These are phyloP conservation scores for Beaufortia kweichowensis DNA, from an alignment of 2,113 vertebrate species.

Conservation along the genomic window DNA sequence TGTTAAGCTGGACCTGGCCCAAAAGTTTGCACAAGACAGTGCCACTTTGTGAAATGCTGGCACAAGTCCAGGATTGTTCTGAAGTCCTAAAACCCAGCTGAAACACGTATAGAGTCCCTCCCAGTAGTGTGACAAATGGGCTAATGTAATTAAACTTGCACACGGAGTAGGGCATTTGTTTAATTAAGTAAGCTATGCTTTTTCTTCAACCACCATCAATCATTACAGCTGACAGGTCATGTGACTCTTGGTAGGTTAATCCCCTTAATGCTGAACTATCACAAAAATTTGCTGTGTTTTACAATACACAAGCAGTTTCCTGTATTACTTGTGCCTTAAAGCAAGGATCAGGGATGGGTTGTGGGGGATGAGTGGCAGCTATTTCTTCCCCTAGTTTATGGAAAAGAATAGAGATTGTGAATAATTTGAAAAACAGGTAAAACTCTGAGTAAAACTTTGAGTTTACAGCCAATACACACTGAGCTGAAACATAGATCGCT, in stretches of 20 bases:
- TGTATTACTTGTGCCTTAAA: too few relatives aligned
- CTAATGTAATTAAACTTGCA: slow-evolving; percentile 70
- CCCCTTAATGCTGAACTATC: slow-evolving; percentile 26
- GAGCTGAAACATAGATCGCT: too few relatives aligned
- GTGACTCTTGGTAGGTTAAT: slow-evolving; percentile 14
- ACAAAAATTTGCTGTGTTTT: neutral
- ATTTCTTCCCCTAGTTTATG: too few relatives aligned
- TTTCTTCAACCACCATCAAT: slow-evolving; percentile 41
- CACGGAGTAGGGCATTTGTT: slow-evolving; percentile 68
- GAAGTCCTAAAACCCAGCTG: neutral
- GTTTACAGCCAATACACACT: too few relatives aligned
- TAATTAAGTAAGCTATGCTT: slow-evolving; percentile 61
- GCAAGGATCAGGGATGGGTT: too few relatives aligned
- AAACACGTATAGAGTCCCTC: neutral
- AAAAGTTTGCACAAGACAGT: slow-evolving; percentile 44
- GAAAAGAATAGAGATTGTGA: too few relatives aligned
- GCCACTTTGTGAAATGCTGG: slow-evolving; percentile 10
- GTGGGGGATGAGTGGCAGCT: too few relatives aligned
- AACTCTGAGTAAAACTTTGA: too few relatives aligned
- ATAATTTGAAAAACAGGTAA: too few relatives aligned
- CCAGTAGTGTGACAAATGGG: slow-evolving; percentile 15
- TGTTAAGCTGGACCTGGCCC: slow-evolving; percentile 55
- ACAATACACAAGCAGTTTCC: neutral
- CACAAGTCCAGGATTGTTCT: slow-evolving; percentile 35
- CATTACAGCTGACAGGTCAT: slow-evolving; percentile 25